Conservation (phyloP, 2,797 vertebrate species). For the Chaetophractus vellerosus region DNA sequence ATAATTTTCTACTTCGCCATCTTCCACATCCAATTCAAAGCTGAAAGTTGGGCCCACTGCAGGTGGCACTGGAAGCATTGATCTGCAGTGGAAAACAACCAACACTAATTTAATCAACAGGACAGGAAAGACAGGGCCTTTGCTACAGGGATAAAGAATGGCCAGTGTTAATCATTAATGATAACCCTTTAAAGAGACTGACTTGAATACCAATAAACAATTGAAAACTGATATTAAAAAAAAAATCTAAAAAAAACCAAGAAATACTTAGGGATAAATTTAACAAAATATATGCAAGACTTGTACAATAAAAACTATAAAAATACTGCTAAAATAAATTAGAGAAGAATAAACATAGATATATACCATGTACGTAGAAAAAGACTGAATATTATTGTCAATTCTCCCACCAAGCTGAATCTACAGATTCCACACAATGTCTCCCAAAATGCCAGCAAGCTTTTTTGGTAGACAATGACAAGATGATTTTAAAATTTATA, state of each 20-base stretch:
- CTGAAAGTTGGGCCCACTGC: conserved; percentile 97
- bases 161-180: neutral
- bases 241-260: neutral
- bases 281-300: no score
- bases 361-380: neutral
- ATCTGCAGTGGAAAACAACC: conserved; percentile 89
- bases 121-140: neutral
- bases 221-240: conserved; percentile 76
- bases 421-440: conserved; percentile 4
- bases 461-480: conserved; percentile 33
- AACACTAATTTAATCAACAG: neutral
- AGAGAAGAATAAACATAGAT: conserved; percentile 43
- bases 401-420: neutral
- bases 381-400: conserved; percentile 23
- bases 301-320: conserved; percentile 44
- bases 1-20: conserved; percentile 99
- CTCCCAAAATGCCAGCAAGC: neutral
- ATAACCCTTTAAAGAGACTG: conserved; percentile 2
- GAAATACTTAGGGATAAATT: no score
- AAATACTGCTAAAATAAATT: conserved; percentile 27
- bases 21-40: conserved; percentile 98
- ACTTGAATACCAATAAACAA: conserved; percentile 37
- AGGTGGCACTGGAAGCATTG: conserved; percentile 97
- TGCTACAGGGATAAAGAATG: neutral
- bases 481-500: conserved; percentile 55